Base-by-base conservation (phyloP, 2,113 vertebrate species). In the Cyanistes caeruleus region DNA sequence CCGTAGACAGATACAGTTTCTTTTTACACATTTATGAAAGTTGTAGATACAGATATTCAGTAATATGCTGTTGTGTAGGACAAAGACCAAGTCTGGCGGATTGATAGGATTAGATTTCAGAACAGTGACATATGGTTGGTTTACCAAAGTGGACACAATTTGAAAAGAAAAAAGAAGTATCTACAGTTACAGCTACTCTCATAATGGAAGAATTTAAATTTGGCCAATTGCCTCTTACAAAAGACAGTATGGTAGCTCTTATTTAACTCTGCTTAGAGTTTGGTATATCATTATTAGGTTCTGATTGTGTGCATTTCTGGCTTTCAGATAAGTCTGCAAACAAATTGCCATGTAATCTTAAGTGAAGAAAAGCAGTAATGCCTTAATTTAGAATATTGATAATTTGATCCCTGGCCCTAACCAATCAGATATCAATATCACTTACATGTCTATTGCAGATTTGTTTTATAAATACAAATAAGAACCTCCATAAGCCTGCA, bases 11-110 rank as follows among this genome's bases (percentile, higher is more conserved):
- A 98, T 98, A 98, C 96, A 95, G 97, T 98, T 98, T 98, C 98
- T 97, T 98, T 98, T 98, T 98, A 98, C 97, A 98, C 97, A 49
- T 98, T 98, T 98, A 98, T 98, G 98, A 98, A 98, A 98, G 97
- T 98, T 97, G 97, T 95, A 97, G 97, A 87, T 98, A 98, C 97
- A 98, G 97, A 98, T 97, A 98, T 98, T 97, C 95, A 84, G 96
- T 97, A 97, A 98, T 98, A 98, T 96, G 96, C 88, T 90, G 93
- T 90, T 97, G 97, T 96, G 97, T 73, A 63, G 94, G 94, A 98
- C 97, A 98, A 98, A 98, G 97, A 97, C 64, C 91, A 94, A 97
- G 94, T 91, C 89, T 95, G 90, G 92, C 95, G 89, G 96, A 97
- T 90, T 97, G 98, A 97, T 89, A 78, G 97, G 97, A 98, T 98